These are phyloP conservation scores for Erpetoichthys calabaricus DNA, from an alignment of 2,797 vertebrate genomes.

Conservation along the genomic window DNA sequence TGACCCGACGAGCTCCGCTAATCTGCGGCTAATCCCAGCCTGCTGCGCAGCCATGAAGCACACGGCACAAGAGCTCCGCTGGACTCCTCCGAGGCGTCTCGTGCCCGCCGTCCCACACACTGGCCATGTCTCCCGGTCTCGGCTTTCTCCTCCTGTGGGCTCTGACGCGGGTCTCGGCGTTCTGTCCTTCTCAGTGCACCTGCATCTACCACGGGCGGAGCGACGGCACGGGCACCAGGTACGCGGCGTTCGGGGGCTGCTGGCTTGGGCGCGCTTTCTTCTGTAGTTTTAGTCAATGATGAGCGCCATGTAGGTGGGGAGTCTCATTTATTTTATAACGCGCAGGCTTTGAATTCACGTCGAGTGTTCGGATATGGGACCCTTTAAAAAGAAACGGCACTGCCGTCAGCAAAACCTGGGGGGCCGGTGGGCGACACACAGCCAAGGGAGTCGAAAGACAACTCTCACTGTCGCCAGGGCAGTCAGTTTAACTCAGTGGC, in stretches of 20 bases:
- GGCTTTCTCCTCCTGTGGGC: constrained; percentile 51
- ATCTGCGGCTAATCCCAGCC: constrained; percentile 49
- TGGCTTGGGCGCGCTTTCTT: background rate
- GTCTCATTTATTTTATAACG: too few relatives aligned
- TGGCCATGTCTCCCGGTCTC: constrained; percentile 55
- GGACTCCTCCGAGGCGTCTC: constrained; percentile 8
- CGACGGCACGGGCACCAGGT: constrained; percentile 73
- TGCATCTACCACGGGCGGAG: constrained; percentile 65
- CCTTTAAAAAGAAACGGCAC: too few relatives aligned
- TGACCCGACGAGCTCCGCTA: constrained; percentile 44
- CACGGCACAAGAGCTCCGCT: constrained; percentile 17
- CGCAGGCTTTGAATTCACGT: too few relatives aligned
- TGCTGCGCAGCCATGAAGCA: constrained; percentile 16
- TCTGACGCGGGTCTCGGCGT: constrained; percentile 40
- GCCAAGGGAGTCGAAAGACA: too few relatives aligned
- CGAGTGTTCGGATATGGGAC: too few relatives aligned
- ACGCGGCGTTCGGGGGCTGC: constrained; percentile 16
- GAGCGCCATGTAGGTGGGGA: too few relatives aligned
- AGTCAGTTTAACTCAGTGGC: too few relatives aligned
- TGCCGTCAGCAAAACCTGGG: background rate
- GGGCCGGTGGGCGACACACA: too few relatives aligned
- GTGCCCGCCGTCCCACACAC: background rate
- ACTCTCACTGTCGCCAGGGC: too few relatives aligned
- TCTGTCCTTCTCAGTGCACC: constrained; percentile 83
- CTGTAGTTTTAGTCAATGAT: too few relatives aligned